phyloP scores from a whole-genome alignment of 2,797 vertebrate genomes.

The Babyrousa celebensis region DNA sequence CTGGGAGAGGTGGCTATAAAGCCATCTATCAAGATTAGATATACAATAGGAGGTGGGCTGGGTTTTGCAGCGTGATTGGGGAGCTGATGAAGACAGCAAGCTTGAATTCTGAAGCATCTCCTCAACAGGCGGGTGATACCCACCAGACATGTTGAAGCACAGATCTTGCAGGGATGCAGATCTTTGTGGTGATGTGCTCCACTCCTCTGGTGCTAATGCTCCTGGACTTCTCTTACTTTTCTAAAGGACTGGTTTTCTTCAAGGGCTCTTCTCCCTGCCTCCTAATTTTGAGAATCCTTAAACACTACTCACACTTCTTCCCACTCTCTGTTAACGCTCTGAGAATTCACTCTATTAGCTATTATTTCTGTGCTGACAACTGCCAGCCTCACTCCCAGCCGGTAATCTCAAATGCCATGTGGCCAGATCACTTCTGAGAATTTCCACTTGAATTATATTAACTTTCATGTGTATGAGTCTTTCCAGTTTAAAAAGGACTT shows the following conservation, averaged over 20 bases:
- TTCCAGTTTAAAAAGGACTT: slow-evolving; percentile 3
- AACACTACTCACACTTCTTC: neutral
- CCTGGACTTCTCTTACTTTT: neutral
- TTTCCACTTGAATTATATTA: slow-evolving; percentile 26
- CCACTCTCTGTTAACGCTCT: neutral
- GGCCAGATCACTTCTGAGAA: neutral
- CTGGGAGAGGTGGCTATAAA: neutral
- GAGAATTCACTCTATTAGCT: neutral
- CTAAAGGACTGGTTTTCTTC: neutral
- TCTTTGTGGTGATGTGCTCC: neutral
- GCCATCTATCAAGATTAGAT: neutral
- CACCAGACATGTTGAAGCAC: neutral
- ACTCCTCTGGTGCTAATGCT: neutral
- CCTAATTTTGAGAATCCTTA: neutral
- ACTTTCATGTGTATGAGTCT: neutral
- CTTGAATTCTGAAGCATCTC: neutral
- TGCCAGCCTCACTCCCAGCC: neutral
- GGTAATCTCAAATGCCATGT: neutral
- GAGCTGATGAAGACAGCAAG: neutral
- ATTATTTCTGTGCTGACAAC: neutral
- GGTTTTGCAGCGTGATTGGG: neutral
- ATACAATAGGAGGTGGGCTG: neutral
- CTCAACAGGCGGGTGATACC: neutral
- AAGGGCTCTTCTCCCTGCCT: neutral
- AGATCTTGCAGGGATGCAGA: neutral